These are phyloP conservation scores for Psilopogon haemacephalus DNA, from an alignment of 2,113 vertebrate genomes.

Conservation along the genomic window DNA sequence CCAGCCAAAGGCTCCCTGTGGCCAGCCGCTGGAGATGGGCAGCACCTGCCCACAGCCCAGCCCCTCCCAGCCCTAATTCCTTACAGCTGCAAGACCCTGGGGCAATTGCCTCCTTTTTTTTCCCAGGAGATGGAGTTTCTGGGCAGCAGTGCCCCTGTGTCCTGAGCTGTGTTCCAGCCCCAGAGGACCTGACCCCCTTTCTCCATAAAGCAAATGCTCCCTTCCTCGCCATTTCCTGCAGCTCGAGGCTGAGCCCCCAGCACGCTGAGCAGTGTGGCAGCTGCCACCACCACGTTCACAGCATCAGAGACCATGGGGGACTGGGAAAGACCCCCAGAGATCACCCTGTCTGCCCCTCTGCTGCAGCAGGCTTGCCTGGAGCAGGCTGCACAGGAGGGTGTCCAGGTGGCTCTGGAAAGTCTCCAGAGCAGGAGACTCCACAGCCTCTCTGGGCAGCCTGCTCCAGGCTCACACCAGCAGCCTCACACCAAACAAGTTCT, in stretches of 20 bases:
- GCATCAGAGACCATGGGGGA: too few relatives aligned
- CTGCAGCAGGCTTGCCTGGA: too few relatives aligned
- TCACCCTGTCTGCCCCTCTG: too few relatives aligned
- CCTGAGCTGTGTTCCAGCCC: neutral
- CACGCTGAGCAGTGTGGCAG: neutral
- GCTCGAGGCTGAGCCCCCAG: neutral
- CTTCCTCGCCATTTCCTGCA: neutral
- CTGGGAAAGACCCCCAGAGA: too few relatives aligned
- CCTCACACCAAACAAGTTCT: too few relatives aligned
- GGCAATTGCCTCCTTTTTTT: neutral
- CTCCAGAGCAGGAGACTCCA: too few relatives aligned
- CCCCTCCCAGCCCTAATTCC: neutral
- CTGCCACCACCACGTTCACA: fast-evolving
- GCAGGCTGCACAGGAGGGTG: too few relatives aligned
- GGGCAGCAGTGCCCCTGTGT: neutral
- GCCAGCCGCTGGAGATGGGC: neutral
- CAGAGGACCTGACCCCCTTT: neutral
- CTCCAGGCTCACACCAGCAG: too few relatives aligned
- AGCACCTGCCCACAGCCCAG: neutral
- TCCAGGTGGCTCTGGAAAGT: too few relatives aligned
- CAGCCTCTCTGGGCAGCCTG: too few relatives aligned
- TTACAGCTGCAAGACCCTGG: fast-evolving
- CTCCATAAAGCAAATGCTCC: neutral
- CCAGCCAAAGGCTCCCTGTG: neutral
- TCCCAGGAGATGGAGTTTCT: neutral